These are phyloP conservation scores for Silvanus unidentatus DNA, from an alignment of 2,888 invertebrate species.

Conservation along the genomic window DNA sequence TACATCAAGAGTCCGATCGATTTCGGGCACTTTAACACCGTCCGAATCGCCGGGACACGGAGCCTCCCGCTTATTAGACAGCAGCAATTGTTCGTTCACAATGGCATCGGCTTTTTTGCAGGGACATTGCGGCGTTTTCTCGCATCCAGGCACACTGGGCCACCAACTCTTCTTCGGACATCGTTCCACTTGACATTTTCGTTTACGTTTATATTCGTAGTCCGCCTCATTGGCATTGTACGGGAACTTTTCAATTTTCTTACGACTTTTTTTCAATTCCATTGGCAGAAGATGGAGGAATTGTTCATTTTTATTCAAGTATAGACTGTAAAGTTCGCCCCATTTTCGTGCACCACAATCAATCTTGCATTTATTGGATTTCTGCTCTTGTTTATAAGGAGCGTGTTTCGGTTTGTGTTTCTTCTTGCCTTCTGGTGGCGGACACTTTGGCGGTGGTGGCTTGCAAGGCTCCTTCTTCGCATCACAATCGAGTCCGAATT, in stretches of 20 bases:
- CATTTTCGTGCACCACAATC: background rate
- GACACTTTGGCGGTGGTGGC: slow-evolving; percentile 9
- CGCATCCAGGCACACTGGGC: background rate
- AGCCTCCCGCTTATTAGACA: background rate
- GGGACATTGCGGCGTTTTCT: background rate
- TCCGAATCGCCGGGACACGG: background rate
- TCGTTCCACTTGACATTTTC: slow-evolving; percentile 4
- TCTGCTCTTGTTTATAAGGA: background rate
- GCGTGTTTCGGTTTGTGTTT: slow-evolving; percentile 2
- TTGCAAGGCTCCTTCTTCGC: slow-evolving; percentile 9
- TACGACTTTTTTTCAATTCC: background rate
- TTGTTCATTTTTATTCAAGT: background rate
- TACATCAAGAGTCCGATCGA: slow-evolving; percentile 12
- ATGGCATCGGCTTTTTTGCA: background rate
- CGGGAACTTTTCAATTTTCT: slow-evolving; percentile 10
- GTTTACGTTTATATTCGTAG: slow-evolving; percentile 9
- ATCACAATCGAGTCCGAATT: background rate
- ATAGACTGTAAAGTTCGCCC: background rate
- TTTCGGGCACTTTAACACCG: slow-evolving; percentile 10
- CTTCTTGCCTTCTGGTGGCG: slow-evolving; percentile 4
- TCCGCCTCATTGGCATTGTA: slow-evolving; percentile 12
- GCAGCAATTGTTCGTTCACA: too few species aligned
- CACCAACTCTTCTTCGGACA: background rate
- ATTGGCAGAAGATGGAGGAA: background rate
- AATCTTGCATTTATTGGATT: background rate